Conservation (phyloP, 2,113 vertebrate species). For the Stigmatopora nigra region DNA sequence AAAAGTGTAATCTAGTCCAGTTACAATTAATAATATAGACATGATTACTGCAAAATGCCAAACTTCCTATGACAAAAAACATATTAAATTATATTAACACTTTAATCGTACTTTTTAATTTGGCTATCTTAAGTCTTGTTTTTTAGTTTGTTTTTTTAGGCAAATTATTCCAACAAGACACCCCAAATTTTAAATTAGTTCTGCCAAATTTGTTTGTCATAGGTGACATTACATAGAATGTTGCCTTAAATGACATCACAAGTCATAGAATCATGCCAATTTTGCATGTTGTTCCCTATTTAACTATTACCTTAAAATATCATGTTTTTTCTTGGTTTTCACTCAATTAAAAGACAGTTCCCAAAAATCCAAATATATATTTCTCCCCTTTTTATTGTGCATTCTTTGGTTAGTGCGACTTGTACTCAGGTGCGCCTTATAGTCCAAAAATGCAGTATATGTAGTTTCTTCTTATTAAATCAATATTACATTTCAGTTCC, state of each 20-base stretch:
- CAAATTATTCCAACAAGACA: background rate
- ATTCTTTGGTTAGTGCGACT: too few relatives aligned
- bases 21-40: constrained; percentile 36
- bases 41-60: constrained; percentile 10
- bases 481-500: too few relatives aligned
- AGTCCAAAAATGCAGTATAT: too few relatives aligned
- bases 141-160: too few relatives aligned
- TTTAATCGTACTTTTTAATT: background rate
- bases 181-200: background rate
- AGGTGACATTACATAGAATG: background rate
- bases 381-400: too few relatives aligned
- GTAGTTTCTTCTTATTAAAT: too few relatives aligned
- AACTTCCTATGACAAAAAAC: constrained; percentile 15
- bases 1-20: constrained; percentile 38
- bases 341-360: too few relatives aligned
- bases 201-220: background rate
- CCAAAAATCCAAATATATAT: background rate
- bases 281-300: background rate
- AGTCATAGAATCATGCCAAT: background rate
- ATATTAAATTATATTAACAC: background rate
- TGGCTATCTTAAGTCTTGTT: background rate
- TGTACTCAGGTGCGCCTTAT: too few relatives aligned
- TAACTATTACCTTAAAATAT: background rate
- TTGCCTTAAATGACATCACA: background rate
- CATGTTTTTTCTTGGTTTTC: background rate